A percentile compares a stretch with the other conserved stretches of the same genome.
phyloP scores from a whole-genome alignment of 2,113 vertebrate genomes.

The Petrocephalus zakoni region DNA sequence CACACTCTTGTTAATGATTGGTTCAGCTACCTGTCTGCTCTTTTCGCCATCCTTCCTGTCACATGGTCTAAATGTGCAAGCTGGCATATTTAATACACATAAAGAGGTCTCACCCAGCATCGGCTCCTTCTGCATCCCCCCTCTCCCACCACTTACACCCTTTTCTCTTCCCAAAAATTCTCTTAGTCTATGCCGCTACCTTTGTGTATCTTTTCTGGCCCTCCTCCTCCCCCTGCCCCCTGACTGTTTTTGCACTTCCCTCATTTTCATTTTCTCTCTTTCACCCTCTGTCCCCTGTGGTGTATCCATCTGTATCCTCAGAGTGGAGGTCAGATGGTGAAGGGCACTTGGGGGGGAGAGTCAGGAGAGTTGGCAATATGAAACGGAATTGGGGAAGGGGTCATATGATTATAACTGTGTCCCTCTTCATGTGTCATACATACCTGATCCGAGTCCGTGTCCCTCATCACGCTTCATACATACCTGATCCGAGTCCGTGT shows the following conservation, averaged over 20 bases:
- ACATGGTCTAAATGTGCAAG: neutral
- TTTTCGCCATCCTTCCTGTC: neutral
- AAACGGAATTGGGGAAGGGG: slow-evolving; percentile 20
- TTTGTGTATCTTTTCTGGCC: slow-evolving; percentile 34
- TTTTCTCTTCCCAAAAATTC: slow-evolving; percentile 35
- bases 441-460: neutral
- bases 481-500: neutral
- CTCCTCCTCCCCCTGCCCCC: slow-evolving; percentile 29
- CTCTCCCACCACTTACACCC: neutral
- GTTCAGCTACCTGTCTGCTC: neutral
- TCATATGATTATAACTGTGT: neutral
- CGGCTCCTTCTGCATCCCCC: neutral
- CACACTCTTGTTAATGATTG: neutral
- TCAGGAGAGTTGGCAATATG: slow-evolving; percentile 26
- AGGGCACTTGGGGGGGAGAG: slow-evolving; percentile 46
- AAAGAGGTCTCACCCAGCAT: neutral
- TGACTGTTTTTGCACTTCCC: slow-evolving; percentile 45
- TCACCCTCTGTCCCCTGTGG: slow-evolving; percentile 53
- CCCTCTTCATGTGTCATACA: neutral
- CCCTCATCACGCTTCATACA: neutral
- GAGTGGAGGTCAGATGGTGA: slow-evolving; percentile 61
- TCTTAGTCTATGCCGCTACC: slow-evolving; percentile 35
- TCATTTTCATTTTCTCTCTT: slow-evolving; percentile 62
- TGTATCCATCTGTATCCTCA: slow-evolving; percentile 56
- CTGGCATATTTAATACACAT: neutral